A percentile compares a stretch with the other conserved stretches of the same genome.
Conservation (phyloP, 2,888 invertebrate genomes). For the Cataglyphis livida region DNA sequence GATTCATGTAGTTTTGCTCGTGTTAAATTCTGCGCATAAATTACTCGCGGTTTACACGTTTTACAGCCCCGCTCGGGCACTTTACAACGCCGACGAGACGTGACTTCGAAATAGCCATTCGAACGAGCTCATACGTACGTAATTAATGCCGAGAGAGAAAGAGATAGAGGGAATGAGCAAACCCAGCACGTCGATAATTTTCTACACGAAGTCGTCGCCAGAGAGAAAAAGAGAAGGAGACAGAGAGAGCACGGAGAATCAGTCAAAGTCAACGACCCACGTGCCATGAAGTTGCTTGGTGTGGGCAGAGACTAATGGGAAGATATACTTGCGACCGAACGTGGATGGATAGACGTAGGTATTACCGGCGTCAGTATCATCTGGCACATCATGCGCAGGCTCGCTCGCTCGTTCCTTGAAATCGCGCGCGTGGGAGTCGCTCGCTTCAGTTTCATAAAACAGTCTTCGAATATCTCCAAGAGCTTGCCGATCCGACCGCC, state of each 20-base stretch:
- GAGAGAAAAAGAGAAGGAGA: conserved; percentile 56
- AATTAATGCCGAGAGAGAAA: conserved; percentile 66
- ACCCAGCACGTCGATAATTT: conserved; percentile 67
- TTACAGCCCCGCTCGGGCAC: conserved; percentile 51
- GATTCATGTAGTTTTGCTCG: conserved; percentile 52
- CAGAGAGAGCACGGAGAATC: conserved; percentile 65
- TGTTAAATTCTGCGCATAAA: conserved; percentile 69
- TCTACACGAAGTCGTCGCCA: conserved; percentile 37
- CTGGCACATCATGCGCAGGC: conserved; percentile 72
- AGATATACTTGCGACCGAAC: conserved; percentile 75
- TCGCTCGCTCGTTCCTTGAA: conserved; percentile 31
- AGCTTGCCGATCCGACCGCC: conserved; percentile 50
- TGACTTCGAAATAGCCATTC: conserved; percentile 66
- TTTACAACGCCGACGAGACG: conserved; percentile 67
- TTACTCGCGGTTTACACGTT: conserved; percentile 62
- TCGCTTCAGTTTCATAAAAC: conserved; percentile 74
- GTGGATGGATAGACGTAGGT: conserved; percentile 77
- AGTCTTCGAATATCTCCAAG: conserved; percentile 71
- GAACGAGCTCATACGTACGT: conserved; percentile 58
- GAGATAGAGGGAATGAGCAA: background rate
- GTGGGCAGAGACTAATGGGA: conserved; percentile 79
- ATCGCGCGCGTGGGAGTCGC: conserved; percentile 60
- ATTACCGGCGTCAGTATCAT: conserved; percentile 74
- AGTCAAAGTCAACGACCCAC: conserved; percentile 79
- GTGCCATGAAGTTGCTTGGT: conserved; percentile 69